Base-by-base conservation (phyloP, 2,113 vertebrate species). In the Halcyon malimbica region DNA sequence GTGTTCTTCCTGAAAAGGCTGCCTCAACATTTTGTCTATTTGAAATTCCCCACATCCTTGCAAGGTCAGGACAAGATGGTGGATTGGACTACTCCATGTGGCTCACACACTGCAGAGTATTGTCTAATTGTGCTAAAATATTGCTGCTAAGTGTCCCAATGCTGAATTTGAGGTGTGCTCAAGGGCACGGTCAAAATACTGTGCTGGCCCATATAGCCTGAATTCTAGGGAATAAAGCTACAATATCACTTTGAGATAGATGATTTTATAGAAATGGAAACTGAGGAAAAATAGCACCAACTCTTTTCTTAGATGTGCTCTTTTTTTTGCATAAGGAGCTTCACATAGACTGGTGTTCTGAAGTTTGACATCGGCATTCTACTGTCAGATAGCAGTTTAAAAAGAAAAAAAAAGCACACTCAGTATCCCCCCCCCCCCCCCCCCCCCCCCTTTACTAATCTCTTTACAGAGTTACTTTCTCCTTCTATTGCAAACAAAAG, bases 81-180 rank as follows among this genome's bases (percentile, higher is more conserved):
- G 9, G 17, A 25, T 14, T 65, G 20, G 39, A 25, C 35, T 26
- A 16, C 18, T 53, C 54, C 24, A n/a, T 0, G 0, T 12, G 9
- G 26, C 26, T 81, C 24, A 28, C 29, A n/a, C 9, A 13, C 9
- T 41, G 2, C 7, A 50, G 28, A 8, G 14, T 54, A 21, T 79
- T 79, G 5, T 25, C 37, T 54, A 4, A 48, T 67, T 63, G 18
- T 67, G 12, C 31, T 35, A 31, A 71, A 84, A 44, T 10, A 16
- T 23, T 56, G 16, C 31, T 74, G 12, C 19, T 88, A 5, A 9
- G 1, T 23, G 28, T 28, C 10, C 44, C 73, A 69, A 68, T 16
- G 29, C 29, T 51, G 29, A 65, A 41, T 11, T 53, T 54, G 9
- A 50, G 35, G 5, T 62, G 16, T 80, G 35, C 20, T 69, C 33